Evolutionary conservation across 92 coral and sea anemone genomes (phyloP), one percentile per base, ranked within the genome.

Genomic region (Muricea muricata): DNA sequence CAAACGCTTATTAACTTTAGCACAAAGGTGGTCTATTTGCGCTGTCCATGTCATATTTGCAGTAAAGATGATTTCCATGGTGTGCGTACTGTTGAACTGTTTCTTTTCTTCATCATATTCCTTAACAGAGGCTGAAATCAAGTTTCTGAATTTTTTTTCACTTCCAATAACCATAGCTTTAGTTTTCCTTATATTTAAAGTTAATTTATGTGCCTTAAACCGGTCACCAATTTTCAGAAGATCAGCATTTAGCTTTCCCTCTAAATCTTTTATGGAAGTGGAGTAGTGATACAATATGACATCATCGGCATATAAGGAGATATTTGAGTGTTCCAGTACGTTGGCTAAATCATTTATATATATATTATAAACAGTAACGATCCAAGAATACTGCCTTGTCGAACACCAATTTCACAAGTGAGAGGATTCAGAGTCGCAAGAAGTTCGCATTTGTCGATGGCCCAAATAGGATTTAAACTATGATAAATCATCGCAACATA

Each of bases 401-500:
- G 61, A 23, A 54, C 61, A 23, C 61, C 61, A 2, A 45, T 15
- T 13, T 70, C 65, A 58, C 50, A 40, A 18, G 87, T 63, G 32
- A 83, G 52, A 23, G 73, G 17, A 73, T 73, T 75, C 73, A 33
- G 31, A 25, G 17, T 76, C 84, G 67, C 84, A 76, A 17, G 84
- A 76, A 18, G 84, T 76, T 12, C 78, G 57, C 48, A 61, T 75
- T 41, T 46, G 50, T 18, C 89, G 67, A 26, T 25, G 31, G 45
- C n/a, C 65, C 18, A 65, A 83, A 40, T 85, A 85, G 31, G 89
- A 77, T 33, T 78, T 21, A 70, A 78, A 85, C 89, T 84, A 85
- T 24, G 42, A 10, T 14, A 52, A 50, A 10, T 40, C 21, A 21
- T 63, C 68, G 55, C 55, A 18, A 47, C 67, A 23, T 23, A 54